Base-by-base conservation (phyloP, 2,888 invertebrate species). In the Abrostola triplasia region DNA sequence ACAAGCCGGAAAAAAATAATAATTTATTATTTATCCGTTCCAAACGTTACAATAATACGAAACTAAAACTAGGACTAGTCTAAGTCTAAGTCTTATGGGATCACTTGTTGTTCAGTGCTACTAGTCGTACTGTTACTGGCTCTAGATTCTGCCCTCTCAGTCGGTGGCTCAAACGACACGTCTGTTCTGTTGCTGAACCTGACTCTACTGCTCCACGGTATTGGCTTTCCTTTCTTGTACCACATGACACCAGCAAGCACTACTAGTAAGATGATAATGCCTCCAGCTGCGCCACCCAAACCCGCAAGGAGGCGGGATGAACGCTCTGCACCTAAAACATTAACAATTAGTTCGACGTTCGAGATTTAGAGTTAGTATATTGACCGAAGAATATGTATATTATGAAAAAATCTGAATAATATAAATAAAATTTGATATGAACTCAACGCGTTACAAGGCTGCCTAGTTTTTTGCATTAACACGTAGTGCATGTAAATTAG, bases 251-350 rank as follows among this genome's bases (percentile, higher is more conserved):
- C 88, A 4, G 70, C 83, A 6, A 93, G 66, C 0, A 86, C 59
- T 0, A 84, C 37, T 0, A 81, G 63, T 6, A 92, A 51, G 0
- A 79, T 65, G 0, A 73, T 59, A 0, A 85, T 13, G 0, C 90
- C 90, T 1, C 85, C 73, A 0, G 82, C 71, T 84, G 88, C 85
- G 0, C 91, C 92, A 8, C 86, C 78, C 13, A 92, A 84, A 4
- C 90, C 86, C 1, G 92, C 92, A 62, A 63, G 84, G 6, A 82
- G 83, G 5, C 70, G 75, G 4, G 72, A 76, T 10, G 65, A 52
- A 4, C 42, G 52, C 36, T 50, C 79, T 75, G 80, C 35, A 69
- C 68, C 75, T 75, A 38, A 51, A 76, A 13, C 5, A 11, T 40
- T 40, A 4, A 78, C 68, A 54, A 51, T 64, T 61, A 63, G n/a